These are phyloP conservation scores for Mesembrinibis cayennensis DNA, from an alignment of 2,113 vertebrate genomes.

Conservation along the genomic window DNA sequence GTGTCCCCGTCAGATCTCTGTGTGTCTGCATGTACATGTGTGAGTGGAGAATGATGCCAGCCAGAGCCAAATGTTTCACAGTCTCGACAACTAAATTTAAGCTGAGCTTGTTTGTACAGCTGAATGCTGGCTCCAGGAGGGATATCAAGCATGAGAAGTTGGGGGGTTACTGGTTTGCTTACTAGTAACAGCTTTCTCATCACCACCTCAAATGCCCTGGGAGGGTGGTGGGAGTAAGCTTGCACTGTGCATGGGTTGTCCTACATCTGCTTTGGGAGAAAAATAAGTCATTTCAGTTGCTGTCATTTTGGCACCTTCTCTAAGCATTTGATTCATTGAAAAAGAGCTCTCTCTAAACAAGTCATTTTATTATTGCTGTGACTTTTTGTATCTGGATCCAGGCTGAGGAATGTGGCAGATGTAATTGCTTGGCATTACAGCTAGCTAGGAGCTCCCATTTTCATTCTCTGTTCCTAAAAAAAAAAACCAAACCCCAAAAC, in stretches of 20 bases:
- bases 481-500: rapidly evolving
- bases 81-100: constrained; percentile 20
- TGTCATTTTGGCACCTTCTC: background rate
- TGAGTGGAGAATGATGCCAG: background rate
- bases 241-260: background rate
- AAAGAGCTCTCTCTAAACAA: background rate
- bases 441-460: background rate
- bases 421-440: background rate
- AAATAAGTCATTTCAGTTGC: background rate
- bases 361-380: background rate
- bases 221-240: background rate
- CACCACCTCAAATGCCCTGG: background rate
- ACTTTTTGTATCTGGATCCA: background rate
- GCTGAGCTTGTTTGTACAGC: constrained; percentile 42
- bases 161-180: background rate
- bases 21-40: background rate
- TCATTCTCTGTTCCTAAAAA: background rate
- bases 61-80: background rate
- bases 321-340: background rate
- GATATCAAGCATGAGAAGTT: background rate
- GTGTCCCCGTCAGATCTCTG: background rate
- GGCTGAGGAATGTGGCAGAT: background rate
- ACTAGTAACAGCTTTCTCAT: constrained; percentile 3
- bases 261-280: background rate
- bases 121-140: constrained; percentile 4